Evolutionary conservation across 1,140 invertebrate species (phyloP), one percentile per base, ranked within the genome.

Genomic region (Theocolax elegans): DNA sequence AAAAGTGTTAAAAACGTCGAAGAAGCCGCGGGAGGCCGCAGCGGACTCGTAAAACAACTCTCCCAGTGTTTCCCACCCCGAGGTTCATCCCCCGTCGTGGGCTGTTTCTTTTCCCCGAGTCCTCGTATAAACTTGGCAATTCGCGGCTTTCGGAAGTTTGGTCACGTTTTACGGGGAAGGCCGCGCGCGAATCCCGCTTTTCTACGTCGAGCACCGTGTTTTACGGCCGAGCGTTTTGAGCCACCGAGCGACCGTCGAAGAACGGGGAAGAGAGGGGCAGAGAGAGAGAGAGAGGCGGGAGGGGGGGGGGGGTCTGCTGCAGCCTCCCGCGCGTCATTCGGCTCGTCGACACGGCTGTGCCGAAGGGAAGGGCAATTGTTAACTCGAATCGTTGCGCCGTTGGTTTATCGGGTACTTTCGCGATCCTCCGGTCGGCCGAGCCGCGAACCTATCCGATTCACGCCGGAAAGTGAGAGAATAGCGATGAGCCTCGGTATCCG

Each of bases 81-180:
- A 17, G 42, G 8, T 44, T 17, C n/a, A 12, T 44, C 42, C n/a
- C 15, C 15, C 42, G 7, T 44, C 15, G 3, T n/a, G 8, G 8
- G 3, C 31, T 35, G 4, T 35, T 35, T 35, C 10, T 35, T 35
- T 35, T 6, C 10, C 31, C 10, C 15, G n/a, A 19, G n/a, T 62
- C n/a, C 17, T n/a, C 48, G 66, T 54, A 74, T 19, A 59, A 73
- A 66, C 58, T 66, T 67, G 13, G 63, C 19, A 74, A 76, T 60
- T 72, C 65, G 62, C 46, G 67, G 62, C 51, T 70, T 77, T 76
- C 71, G 70, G 72, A 62, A 78, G 74, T 79, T 78, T 63, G 71
- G 75, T 79, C 78, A 79, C 76, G 76, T 78, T 78, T 69, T 78
- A 76, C 74, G 72, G 67, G 58, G 70, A 66, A n/a, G n/a, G n/a